A percentile compares a stretch with the other conserved stretches of the same genome.
Evolutionary conservation across 2,797 vertebrate species (phyloP).

Genomic region (Zalophus californianus): DNA sequence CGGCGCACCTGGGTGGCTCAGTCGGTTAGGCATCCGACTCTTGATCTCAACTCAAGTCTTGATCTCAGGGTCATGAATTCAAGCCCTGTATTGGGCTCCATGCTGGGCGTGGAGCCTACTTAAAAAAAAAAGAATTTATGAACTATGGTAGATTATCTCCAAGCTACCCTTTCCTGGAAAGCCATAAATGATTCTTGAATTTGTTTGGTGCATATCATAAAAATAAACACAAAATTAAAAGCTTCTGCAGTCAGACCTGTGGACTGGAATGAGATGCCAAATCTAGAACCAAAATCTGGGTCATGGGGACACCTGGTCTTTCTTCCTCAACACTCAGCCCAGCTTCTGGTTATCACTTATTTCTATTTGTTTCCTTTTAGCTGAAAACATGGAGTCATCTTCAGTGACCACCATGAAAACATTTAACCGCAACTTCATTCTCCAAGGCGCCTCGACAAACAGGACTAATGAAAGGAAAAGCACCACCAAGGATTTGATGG

Average conservation of each 20-base stretch:
- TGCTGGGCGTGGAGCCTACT: background rate
- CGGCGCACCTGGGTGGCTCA: background rate
- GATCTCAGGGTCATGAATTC: background rate
- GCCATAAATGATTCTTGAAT: background rate
- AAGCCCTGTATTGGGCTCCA: background rate
- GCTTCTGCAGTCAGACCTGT: background rate
- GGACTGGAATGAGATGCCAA: background rate
- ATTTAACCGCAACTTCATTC: slow-evolving; percentile 88
- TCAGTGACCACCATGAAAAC: slow-evolving; percentile 82
- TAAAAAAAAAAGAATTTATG: background rate
- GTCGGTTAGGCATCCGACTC: background rate
- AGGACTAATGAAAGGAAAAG: slow-evolving; percentile 85
- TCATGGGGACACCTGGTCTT: background rate
- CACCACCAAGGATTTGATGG: slow-evolving; percentile 86
- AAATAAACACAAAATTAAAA: background rate
- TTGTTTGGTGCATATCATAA: background rate
- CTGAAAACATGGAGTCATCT: slow-evolving; percentile 85
- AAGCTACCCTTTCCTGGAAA: background rate
- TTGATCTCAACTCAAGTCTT: background rate
- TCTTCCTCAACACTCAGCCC: background rate
- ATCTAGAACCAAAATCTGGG: background rate
- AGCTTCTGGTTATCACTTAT: slow-evolving; percentile 3
- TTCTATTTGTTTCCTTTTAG: slow-evolving; percentile 80
- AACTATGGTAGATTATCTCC: background rate
- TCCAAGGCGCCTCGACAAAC: slow-evolving; percentile 87